Evolutionary conservation across 2,797 vertebrate species (phyloP).

Genomic region (Bradypodion ventrale): DNA sequence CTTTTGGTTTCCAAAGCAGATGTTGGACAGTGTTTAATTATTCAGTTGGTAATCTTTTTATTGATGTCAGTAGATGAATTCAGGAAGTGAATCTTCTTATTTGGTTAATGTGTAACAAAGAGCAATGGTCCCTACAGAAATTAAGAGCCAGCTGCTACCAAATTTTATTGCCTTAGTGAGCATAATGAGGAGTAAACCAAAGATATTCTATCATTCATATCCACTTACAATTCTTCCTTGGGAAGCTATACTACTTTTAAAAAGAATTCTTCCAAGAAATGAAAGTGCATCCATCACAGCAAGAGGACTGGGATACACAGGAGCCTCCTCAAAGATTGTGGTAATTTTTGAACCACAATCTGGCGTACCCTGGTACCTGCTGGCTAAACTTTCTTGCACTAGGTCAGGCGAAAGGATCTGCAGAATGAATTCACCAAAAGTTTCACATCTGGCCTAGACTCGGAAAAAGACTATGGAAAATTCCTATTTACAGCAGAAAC

Average conservation of each 20-base stretch:
- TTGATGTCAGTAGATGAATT: slow-evolving; percentile 72
- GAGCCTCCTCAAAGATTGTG: too few species aligned
- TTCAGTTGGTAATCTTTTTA: slow-evolving; percentile 76
- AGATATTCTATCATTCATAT: slow-evolving; percentile 19
- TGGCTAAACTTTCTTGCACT: too few species aligned
- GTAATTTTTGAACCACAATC: too few species aligned
- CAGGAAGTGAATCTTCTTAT: slow-evolving; percentile 72
- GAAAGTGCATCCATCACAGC: not conserved
- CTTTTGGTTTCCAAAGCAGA: slow-evolving; percentile 64
- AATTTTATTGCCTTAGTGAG: slow-evolving; percentile 12
- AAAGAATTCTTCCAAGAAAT: not conserved
- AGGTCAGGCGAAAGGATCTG: too few species aligned
- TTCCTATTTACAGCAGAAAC: slow-evolving; percentile 40
- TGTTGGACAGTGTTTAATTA: slow-evolving; percentile 71
- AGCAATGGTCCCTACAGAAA: slow-evolving; percentile 57
- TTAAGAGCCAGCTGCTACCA: slow-evolving; percentile 52
- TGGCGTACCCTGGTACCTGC: too few species aligned
- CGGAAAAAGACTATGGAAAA: too few species aligned
- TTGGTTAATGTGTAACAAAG: slow-evolving; percentile 62
- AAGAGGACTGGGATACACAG: not conserved
- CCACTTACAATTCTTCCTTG: slow-evolving; percentile 45
- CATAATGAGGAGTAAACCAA: slow-evolving; percentile 35
- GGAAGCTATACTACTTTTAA: slow-evolving; percentile 51
- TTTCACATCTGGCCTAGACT: too few species aligned
- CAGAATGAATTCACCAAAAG: too few species aligned